Base-by-base conservation (phyloP, 1,140 invertebrate species). In the Orchesella cincta region DNA sequence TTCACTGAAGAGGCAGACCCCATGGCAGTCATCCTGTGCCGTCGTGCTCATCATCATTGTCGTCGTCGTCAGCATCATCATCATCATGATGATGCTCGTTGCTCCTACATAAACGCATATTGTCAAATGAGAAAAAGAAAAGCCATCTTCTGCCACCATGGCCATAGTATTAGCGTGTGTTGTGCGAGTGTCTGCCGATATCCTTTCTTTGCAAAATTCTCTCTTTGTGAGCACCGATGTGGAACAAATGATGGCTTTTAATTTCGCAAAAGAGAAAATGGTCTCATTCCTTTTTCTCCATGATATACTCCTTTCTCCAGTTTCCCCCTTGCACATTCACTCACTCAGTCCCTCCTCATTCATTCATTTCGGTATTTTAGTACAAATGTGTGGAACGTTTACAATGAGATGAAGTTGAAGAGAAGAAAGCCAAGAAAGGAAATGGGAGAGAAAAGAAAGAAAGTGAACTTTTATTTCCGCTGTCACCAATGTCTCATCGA, bases 201-300 rank as follows among this genome's bases (percentile, higher is more conserved):
- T 26, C 23, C 52, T 18, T 57, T 57, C 62, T 31, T 33, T 67
- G 62, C 62, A 31, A 67, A 67, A 67, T 12, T 31, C 14, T 67
- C 62, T 57, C n/a, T 62, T 67, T 67, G 62, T 67, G 62, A 12
- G 29, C 62, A 67, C 31, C 62, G 62, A 67, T 16, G 31, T 67
- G 62, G 31, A 67, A 23, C 62, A 67, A 67, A 67, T 67, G 62
- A 67, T 67, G 62, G 62, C 28, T 67, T 67, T 67, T 67, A 67
- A 67, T 67, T 67, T 67, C 31, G 62, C 62, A 31, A 33, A 46
- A 67, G 62, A 16, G 31, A 67, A 67, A 31, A n/a, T n/a, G n/a
- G n/a, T 67, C 31, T 16, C 62, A 31, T 57, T 57, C 54, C 54
- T 5, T 23, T 12, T 57, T n/a, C n/a, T n/a, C n/a, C n/a, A n/a